Conservation (phyloP, 2,113 vertebrate genomes). For the Ginglymostoma cirratum region DNA sequence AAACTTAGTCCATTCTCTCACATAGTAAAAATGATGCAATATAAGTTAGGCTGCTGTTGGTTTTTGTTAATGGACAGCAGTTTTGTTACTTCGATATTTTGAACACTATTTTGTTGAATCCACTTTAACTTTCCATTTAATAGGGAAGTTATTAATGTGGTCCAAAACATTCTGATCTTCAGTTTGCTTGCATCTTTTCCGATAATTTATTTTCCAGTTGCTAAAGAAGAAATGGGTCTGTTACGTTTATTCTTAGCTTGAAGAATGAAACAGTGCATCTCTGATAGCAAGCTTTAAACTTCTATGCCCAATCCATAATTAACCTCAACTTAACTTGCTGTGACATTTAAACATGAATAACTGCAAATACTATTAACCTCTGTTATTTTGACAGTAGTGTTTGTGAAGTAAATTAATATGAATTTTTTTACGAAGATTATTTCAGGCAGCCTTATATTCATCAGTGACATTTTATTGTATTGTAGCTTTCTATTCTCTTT, state of each 20-base stretch:
- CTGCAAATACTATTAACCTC: neutral
- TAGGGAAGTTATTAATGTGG: neutral
- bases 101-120: neutral
- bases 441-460: neutral
- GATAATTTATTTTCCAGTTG: neutral
- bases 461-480: neutral
- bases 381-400: neutral
- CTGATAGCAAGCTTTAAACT: neutral
- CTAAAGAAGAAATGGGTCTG: neutral
- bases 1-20: neutral
- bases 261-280: neutral
- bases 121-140: neutral
- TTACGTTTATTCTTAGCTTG: neutral
- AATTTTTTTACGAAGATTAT: neutral
- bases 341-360: neutral
- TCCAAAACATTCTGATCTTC: neutral
- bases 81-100: neutral
- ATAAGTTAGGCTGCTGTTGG: neutral
- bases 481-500: slow-evolving; percentile 18
- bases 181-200: neutral
- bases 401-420: neutral
- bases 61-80: neutral
- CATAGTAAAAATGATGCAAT: neutral
- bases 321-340: neutral
- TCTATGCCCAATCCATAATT: neutral